phyloP scores from a whole-genome alignment of 2,888 invertebrate species.

The Idaea dimidiata region DNA sequence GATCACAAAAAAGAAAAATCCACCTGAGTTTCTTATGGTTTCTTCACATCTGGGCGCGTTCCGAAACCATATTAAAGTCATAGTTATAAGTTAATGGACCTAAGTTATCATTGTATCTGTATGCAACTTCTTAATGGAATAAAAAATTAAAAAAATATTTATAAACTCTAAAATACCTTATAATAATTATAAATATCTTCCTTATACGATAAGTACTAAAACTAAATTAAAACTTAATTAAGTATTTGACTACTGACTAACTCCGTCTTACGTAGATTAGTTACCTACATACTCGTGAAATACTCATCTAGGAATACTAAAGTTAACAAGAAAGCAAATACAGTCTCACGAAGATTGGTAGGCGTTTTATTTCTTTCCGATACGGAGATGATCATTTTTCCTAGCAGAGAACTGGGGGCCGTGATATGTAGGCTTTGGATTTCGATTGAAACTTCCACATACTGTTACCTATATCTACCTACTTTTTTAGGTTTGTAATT shows the following conservation, averaged over 20 bases:
- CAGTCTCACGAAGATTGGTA: background rate
- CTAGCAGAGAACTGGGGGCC: background rate
- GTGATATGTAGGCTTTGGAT: constrained; percentile 1
- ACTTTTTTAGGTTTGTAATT: background rate
- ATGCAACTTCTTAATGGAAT: too few species aligned
- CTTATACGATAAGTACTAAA: background rate
- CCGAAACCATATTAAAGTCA: too few species aligned
- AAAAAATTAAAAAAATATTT: too few species aligned
- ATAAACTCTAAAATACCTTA: too few species aligned
- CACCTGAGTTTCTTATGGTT: too few species aligned
- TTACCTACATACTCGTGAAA: background rate
- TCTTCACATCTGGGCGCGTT: too few species aligned
- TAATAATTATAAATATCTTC: too few species aligned
- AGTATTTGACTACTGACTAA: too few species aligned
- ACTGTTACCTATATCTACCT: background rate
- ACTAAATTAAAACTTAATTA: background rate
- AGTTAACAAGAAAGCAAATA: constrained; percentile 1
- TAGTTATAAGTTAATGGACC: too few species aligned
- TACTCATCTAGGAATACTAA: constrained; percentile 2
- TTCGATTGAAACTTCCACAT: constrained; percentile 1
- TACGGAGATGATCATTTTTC: background rate
- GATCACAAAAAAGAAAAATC: too few species aligned
- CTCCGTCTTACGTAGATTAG: too few species aligned
- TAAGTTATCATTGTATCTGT: too few species aligned
- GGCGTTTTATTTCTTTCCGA: background rate